phyloP scores from a whole-genome alignment of 2,113 vertebrate species.

The Dipodomys spectabilis region DNA sequence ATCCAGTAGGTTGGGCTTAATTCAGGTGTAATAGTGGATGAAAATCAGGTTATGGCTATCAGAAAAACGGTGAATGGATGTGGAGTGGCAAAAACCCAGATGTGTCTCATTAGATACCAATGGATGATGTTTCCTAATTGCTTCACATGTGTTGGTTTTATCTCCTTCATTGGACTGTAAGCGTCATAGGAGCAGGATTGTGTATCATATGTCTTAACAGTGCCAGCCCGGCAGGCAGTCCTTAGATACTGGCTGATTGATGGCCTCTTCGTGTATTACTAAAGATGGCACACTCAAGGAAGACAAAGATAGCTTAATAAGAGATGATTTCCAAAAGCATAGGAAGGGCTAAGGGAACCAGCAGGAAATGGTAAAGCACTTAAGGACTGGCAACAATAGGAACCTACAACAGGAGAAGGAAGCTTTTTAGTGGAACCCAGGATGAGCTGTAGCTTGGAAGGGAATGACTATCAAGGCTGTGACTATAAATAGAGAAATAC shows the following conservation, averaged over 20 bases:
- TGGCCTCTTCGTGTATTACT: slow-evolving; percentile 10
- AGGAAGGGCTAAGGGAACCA: background rate
- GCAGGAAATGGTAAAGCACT: background rate
- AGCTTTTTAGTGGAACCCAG: background rate
- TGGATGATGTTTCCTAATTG: slow-evolving; percentile 50
- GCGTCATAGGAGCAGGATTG: slow-evolving; percentile 20
- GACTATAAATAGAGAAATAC: slow-evolving; percentile 62
- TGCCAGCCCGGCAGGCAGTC: slow-evolving; percentile 31
- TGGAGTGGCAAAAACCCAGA: slow-evolving; percentile 4
- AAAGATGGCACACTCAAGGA: slow-evolving; percentile 7
- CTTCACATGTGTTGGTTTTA: slow-evolving; percentile 46
- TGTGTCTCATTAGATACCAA: slow-evolving; percentile 44
- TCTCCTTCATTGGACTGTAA: slow-evolving; percentile 36
- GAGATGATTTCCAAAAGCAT: background rate
- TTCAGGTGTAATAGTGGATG: background rate
- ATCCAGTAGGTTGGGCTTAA: background rate
- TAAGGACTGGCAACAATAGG: background rate
- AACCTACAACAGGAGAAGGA: background rate
- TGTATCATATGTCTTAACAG: slow-evolving; percentile 49
- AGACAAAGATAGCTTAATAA: slow-evolving; percentile 23
- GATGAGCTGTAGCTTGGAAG: slow-evolving; percentile 14
- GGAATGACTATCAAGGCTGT: slow-evolving; percentile 26
- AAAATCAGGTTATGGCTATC: background rate
- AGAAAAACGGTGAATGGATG: slow-evolving; percentile 40
- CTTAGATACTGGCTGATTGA: slow-evolving; percentile 41